Percentiles rank a stretch among this genome's conserved stretches.
phyloP scores from a whole-genome alignment of 2,888 invertebrate species.

The Apamea sordens region DNA sequence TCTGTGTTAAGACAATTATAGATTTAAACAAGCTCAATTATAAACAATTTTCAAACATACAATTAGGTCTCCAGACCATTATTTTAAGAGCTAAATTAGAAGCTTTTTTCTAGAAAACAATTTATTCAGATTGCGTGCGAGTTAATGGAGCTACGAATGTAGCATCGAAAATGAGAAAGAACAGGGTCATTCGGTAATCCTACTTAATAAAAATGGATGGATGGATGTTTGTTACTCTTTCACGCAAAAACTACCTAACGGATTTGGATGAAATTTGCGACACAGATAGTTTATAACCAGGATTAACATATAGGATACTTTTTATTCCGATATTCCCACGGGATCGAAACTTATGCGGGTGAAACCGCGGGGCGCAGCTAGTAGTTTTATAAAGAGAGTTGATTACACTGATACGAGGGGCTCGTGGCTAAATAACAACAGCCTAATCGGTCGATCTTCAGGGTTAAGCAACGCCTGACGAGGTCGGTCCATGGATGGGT shows the following conservation, averaged over 20 bases:
- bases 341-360: too few relatives aligned
- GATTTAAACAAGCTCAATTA: constrained; percentile 10
- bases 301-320: too few relatives aligned
- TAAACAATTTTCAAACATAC: background rate
- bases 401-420: background rate
- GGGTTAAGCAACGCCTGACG: background rate
- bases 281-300: too few relatives aligned
- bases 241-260: too few relatives aligned
- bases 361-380: too few relatives aligned
- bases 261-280: too few relatives aligned
- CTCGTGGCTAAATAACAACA: background rate
- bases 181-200: constrained; percentile 20
- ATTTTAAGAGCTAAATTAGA: constrained; percentile 17
- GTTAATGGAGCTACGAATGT: constrained; percentile 27
- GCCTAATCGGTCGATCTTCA: background rate
- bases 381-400: background rate
- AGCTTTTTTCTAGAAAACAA: constrained; percentile 27
- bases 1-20: background rate
- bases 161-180: constrained; percentile 38
- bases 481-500: background rate
- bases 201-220: too few relatives aligned
- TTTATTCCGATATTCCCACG: too few relatives aligned
- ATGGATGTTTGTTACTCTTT: too few relatives aligned
- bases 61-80: constrained; percentile 20
- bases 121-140: constrained; percentile 48